A percentile compares a stretch with the other conserved stretches of the same genome.
Evolutionary conservation across 2,888 invertebrate species (phyloP).

Genomic region (Zaprionus bogoriensis): DNA sequence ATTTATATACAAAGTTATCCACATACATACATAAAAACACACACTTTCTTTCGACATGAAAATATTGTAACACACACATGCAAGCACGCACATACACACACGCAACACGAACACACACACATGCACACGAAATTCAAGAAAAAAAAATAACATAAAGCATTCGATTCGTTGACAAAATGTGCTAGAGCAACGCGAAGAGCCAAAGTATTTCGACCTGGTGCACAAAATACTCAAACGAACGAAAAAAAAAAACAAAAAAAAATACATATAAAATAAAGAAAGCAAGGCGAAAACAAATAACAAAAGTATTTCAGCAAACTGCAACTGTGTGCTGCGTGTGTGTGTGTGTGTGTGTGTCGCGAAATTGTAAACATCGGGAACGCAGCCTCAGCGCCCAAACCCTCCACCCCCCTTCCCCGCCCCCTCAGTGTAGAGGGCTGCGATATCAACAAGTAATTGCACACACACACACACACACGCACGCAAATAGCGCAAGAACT

Average conservation of each 20-base stretch:
- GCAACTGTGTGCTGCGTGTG: too few relatives aligned
- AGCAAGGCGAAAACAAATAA: too few relatives aligned
- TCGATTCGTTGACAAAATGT: too few relatives aligned
- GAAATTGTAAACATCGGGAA: too few relatives aligned
- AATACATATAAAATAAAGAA: too few relatives aligned
- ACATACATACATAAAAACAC: slow-evolving; percentile 1
- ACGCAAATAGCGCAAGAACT: too few relatives aligned
- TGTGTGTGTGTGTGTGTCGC: too few relatives aligned
- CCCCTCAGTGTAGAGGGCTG: background rate
- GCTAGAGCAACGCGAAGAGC: too few relatives aligned
- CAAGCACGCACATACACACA: background rate
- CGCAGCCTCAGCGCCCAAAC: too few relatives aligned
- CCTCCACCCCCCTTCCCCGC: background rate
- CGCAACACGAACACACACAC: background rate
- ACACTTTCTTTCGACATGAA: slow-evolving; percentile 51
- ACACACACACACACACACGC: background rate
- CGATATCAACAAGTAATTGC: slow-evolving; percentile 10
- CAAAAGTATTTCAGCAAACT: too few relatives aligned
- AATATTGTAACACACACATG: slow-evolving; percentile 24
- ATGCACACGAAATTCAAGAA: slow-evolving; percentile 1
- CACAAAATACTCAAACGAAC: too few relatives aligned
- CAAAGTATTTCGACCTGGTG: background rate
- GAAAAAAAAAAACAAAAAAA: too few relatives aligned
- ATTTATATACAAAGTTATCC: slow-evolving; percentile 35
- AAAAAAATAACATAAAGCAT: slow-evolving; percentile 1